Percentiles rank a stretch among this genome's conserved stretches.
These are phyloP conservation scores for Plebejus argus DNA, from an alignment of 2,888 invertebrate genomes.

Conservation along the genomic window DNA sequence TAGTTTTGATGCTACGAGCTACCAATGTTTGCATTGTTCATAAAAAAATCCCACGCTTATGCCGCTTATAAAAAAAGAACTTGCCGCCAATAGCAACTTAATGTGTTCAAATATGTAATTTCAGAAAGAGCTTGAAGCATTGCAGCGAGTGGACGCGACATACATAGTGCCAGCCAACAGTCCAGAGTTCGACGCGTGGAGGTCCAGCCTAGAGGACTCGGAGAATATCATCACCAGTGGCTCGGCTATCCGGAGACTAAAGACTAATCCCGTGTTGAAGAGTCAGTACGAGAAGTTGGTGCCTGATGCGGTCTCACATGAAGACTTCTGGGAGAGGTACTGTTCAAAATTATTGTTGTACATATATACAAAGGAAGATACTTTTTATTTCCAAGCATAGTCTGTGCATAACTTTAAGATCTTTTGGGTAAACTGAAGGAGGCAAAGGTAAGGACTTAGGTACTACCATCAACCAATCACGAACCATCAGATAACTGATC, in stretches of 20 bases:
- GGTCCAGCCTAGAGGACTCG: conserved; percentile 55
- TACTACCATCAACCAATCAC: too few species aligned
- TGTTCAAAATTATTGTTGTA: background rate
- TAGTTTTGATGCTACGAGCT: too few species aligned
- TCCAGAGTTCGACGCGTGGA: conserved; percentile 72
- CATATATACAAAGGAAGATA: too few species aligned
- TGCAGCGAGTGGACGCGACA: conserved; percentile 87
- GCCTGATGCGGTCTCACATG: conserved; percentile 85
- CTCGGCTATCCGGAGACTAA: conserved; percentile 55
- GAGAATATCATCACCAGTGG: conserved; percentile 51
- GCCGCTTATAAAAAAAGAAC: too few species aligned
- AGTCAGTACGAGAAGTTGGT: conserved; percentile 85
- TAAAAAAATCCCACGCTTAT: too few species aligned
- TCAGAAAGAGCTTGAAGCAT: conserved; percentile 85
- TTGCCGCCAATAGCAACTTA: background rate
- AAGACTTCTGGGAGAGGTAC: conserved; percentile 89
- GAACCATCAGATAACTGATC: too few species aligned
- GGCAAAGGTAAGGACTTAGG: too few species aligned
- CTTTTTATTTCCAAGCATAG: too few species aligned
- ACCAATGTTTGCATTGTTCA: too few species aligned
- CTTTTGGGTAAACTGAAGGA: too few species aligned
- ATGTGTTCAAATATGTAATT: conserved; percentile 14
- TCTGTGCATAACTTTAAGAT: too few species aligned
- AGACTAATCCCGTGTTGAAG: conserved; percentile 72
- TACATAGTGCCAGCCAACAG: conserved; percentile 85